Conservation (phyloP, 2,797 vertebrate genomes). For the Malurus splendens region DNA sequence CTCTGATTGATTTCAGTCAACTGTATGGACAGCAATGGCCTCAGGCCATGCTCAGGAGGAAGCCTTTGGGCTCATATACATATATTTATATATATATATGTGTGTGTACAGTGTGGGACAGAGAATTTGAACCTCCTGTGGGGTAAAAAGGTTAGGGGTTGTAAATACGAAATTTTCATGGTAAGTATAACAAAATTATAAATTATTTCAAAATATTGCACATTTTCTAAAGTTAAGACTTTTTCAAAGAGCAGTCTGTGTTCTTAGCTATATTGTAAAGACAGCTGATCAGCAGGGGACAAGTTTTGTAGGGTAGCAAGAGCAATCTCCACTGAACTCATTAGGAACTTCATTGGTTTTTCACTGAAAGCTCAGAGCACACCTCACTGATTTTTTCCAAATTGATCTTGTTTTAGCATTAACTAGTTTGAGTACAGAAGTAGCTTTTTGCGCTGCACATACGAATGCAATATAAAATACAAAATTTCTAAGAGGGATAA, state of each 20-base stretch:
- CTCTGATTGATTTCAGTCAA: neutral
- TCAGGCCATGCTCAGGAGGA: neutral
- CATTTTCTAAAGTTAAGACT: neutral
- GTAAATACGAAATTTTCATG: neutral
- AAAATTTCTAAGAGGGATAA: neutral
- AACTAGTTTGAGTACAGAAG: neutral
- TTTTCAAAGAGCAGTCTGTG: neutral
- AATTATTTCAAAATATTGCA: neutral
- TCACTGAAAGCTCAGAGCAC: neutral
- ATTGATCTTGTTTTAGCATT: neutral
- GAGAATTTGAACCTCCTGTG: neutral
- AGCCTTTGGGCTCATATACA: neutral
- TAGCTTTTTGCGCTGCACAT: neutral
- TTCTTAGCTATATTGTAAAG: neutral
- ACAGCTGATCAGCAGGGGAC: neutral
- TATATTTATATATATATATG: neutral
- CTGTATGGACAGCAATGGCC: neutral
- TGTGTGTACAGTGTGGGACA: neutral
- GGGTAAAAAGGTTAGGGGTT: rapidly evolving
- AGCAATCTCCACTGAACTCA: neutral
- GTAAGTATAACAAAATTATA: neutral
- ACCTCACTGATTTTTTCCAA: neutral
- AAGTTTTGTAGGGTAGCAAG: neutral
- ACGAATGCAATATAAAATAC: neutral
- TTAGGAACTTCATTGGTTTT: neutral